Evolutionary conservation across 1,140 invertebrate genomes (phyloP), one percentile per base, ranked within the genome.

Genomic region (Druon quercuslanigerum): DNA sequence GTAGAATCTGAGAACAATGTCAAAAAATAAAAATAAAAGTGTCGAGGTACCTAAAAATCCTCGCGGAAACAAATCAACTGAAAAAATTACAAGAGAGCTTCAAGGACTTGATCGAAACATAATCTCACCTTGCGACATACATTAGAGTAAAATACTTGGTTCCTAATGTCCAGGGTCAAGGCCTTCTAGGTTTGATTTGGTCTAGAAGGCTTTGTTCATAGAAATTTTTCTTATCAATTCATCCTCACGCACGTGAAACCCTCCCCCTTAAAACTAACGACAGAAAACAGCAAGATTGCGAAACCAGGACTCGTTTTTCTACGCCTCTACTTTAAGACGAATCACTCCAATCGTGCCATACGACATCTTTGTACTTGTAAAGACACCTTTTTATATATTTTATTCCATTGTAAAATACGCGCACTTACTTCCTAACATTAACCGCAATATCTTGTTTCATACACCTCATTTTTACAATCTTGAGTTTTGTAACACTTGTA

Each of bases 121-220:
- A 19, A 56, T 19, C 54, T 33, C 57, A 13, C 12, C 57, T 66
- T 74, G 19, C 60, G 51, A 75, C 14, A 50, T 73, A 54, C 75
- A 75, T 57, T 9, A 57, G 72, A 75, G 51, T n/a, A 72, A 81
- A 84, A 46, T 46, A 9, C 76, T 84, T 80, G 73, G 80, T 84
- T 84, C 79, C 82, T 83, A 85, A 80, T 51, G 72, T 78, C 54
- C 78, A 77, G 14, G 52, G 73, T 50, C 66, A 57, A 70, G 16
- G 51, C 40, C 73, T 77, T 51, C 50, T 79, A 71, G 51, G 14
- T 51, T 79, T 25, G 75, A 82, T 75, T 71, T 80, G 72, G 46
- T 75, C 74, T 52, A 33, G 51, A 79, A 79, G 57, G 54, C 51
- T 82, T 78, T 60, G 54, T 52, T 52, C 72, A 78, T 40, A 12